A percentile compares a stretch with the other conserved stretches of the same genome.
These are phyloP conservation scores for Drosophila planitibia DNA, from an alignment of 2,888 invertebrate genomes.

Conservation along the genomic window DNA sequence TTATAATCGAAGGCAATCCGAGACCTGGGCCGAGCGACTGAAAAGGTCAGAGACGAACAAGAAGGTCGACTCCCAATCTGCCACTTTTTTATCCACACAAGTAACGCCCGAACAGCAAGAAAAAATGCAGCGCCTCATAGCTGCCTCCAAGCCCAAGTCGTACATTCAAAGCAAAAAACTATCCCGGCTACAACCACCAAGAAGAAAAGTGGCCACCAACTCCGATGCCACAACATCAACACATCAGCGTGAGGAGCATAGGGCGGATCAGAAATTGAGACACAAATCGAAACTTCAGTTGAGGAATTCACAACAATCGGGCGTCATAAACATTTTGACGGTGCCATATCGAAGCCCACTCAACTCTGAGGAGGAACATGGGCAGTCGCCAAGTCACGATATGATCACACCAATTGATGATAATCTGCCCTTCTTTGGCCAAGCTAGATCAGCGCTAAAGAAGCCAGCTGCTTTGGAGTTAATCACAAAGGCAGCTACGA, in stretches of 20 bases:
- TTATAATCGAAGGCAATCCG: background rate
- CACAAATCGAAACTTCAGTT: too few relatives aligned
- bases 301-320: background rate
- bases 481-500: background rate
- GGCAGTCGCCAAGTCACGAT: background rate
- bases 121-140: slow-evolving; percentile 46
- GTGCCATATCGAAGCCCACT: slow-evolving; percentile 25
- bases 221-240: background rate
- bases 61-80: background rate
- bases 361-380: background rate
- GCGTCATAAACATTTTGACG: slow-evolving; percentile 41
- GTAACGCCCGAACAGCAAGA: background rate
- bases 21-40: background rate
- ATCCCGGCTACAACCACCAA: background rate
- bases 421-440: slow-evolving; percentile 20
- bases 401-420: background rate
- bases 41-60: background rate
- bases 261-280: background rate
- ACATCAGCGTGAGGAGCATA: background rate
- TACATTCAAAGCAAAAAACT: background rate
- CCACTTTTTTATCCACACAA: background rate
- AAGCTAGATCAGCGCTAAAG: background rate
- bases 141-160: slow-evolving; percentile 54
- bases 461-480: background rate
- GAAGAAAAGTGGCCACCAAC: background rate